Evolutionary conservation across 2,797 vertebrate species (phyloP), one percentile per base, ranked within the genome.

Genomic region (Falco concolor): DNA sequence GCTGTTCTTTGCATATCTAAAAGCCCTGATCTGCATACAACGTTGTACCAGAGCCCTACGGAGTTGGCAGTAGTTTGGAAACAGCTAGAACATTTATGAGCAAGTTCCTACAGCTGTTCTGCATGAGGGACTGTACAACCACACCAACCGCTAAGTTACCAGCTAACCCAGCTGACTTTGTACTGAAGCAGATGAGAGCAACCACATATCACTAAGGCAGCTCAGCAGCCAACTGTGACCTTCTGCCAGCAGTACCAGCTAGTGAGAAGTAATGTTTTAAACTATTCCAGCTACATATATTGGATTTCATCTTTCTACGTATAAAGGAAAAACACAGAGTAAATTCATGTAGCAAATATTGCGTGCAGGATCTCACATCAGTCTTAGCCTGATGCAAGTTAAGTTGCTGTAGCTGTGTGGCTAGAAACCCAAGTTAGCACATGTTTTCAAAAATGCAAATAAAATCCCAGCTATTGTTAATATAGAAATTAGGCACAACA

Each of bases 61-160:
- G 57, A 72, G n/a, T 1, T 65, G 53, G 15, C 52, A 72, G 14
- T 17, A 78, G 78, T 68, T 72, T 4, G 3, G 53, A 93, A 97
- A 85, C 44, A 70, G 60, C 36, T 70, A 20, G 53, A 74, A 74
- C 24, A 93, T 69, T 90, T 36, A 63, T 4, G 4, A 84, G 36
- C 21, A 53, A 77, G 73, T 78, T 86, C 38, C 56, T 87, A 59
- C 30, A 87, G 75, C 34, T 61, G 57, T 90, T 93, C 61, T n/a
- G 38, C 4, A 1, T 17, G 27, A 80, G 38, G n/a, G 42, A 75
- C 27, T n/a, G 67, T 34, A 60, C 52, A 65, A 54, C 30, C 0
- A 0, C 32, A 67, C 10, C 3, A 1, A 14, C 11, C 36, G 63
- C 54, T 70, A 32, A 54, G 52, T 63, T n/a, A 79, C 10, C 44